Base-by-base conservation (phyloP, 2,797 vertebrate species). In the Margarornis squamiger region DNA sequence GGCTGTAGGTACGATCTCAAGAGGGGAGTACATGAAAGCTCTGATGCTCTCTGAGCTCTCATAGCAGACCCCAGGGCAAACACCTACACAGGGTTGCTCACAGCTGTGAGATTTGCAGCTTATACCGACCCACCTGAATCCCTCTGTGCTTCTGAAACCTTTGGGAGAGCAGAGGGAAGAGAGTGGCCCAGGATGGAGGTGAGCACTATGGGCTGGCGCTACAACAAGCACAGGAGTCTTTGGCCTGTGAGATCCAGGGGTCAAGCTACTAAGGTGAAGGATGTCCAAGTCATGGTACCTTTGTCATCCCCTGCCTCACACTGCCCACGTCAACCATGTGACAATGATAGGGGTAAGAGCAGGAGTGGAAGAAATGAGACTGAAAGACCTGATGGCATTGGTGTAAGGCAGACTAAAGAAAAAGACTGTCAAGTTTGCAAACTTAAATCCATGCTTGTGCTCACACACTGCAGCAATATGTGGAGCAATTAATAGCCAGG, bases 51-150 rank as follows among this genome's bases (percentile, higher is more conserved):
- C 20, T 46, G 78, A 94, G 84, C 57, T 85, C 76, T 94, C 67
- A 48, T 13, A 79, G 71, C 77, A 87, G 68, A 58, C 24, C 67
- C n/a, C 55, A 71, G 74, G 74, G 52, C 52, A 87, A 89, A 87
- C 88, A 79, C 86, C 86, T 85, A 67, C 86, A 27, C 24, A 88
- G 84, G 85, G 68, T 11, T 89, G 49, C 81, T 89, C 75, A 91
- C 1, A 7, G 2, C 71, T 92, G 52, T 23, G 41, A 79, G 65
- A 62, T 72, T 85, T 81, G 52, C 84, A 94, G 85, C 61, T 77
- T 81, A 21, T 39, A 51, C 29, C 26, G 0, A 72, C 61, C 57
- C 75, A 54, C 34, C 75, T 49, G 0, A 19, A 87, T 11, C 24
- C 32, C 32, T 49, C 43, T 1, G 6, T 29, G 48, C 14, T n/a